These are phyloP conservation scores for Psittacula echo DNA, from an alignment of 2,797 vertebrate species.

Conservation along the genomic window DNA sequence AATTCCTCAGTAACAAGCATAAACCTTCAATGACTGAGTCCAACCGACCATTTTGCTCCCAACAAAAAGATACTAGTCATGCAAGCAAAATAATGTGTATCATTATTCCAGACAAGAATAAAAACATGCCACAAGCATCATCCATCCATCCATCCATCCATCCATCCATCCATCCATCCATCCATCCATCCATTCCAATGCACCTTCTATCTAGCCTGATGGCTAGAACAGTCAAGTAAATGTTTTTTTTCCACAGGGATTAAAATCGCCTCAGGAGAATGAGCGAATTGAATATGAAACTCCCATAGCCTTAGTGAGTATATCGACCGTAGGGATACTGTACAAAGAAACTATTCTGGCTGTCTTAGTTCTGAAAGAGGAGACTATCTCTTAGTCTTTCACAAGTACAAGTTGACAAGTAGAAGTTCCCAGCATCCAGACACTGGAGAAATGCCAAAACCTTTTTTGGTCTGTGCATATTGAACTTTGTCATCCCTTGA, in stretches of 20 bases:
- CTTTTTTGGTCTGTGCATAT: fast-evolving
- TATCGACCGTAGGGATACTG: fast-evolving
- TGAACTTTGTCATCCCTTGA: background rate
- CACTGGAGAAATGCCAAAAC: background rate
- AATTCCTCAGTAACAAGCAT: background rate
- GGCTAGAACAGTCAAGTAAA: background rate
- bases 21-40: background rate
- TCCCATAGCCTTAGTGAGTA: background rate
- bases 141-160: background rate
- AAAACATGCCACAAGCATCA: background rate
- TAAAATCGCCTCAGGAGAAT: background rate
- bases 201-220: background rate
- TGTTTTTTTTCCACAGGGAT: background rate
- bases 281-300: background rate
- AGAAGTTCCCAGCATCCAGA: background rate
- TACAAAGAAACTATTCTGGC: background rate
- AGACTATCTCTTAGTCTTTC: background rate
- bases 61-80: background rate
- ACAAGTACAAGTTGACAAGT: background rate
- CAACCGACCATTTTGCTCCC: background rate
- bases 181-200: background rate
- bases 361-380: background rate
- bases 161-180: background rate
- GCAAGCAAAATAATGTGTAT: background rate
- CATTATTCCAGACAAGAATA: background rate